A percentile compares a stretch with the other conserved stretches of the same genome.
These are phyloP conservation scores for Smittia sp. DNA, from an alignment of 2,888 invertebrate genomes.

Conservation along the genomic window DNA sequence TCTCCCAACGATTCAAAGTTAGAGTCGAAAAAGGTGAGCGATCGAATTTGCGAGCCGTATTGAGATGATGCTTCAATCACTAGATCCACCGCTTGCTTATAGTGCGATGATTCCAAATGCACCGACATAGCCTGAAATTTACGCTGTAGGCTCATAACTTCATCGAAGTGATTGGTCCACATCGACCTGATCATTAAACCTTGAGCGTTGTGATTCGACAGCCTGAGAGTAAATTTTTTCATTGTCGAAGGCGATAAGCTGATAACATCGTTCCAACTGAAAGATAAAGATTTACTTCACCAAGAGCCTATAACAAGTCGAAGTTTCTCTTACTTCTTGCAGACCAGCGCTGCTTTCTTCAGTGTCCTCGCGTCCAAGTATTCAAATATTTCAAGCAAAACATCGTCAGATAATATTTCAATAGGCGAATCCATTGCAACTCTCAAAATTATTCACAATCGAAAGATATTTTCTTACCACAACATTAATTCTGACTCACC, in stretches of 20 bases:
- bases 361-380: background rate
- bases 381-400: background rate
- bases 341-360: background rate
- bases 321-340: background rate
- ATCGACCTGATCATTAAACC: background rate
- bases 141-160: background rate
- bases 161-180: background rate
- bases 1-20: too few relatives aligned
- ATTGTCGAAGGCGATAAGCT: background rate
- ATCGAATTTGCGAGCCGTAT: background rate
- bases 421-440: background rate
- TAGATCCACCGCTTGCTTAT: background rate
- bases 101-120: background rate
- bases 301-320: too few relatives aligned
- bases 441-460: background rate
- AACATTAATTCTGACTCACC: background rate
- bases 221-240: background rate
- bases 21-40: too few relatives aligned
- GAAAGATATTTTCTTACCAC: background rate
- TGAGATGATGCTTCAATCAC: background rate
- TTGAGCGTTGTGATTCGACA: background rate
- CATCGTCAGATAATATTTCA: background rate
- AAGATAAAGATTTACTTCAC: background rate
- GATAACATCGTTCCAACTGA: background rate
- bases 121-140: background rate